Percentiles rank a stretch among this genome's conserved stretches.
phyloP scores from a whole-genome alignment of 2,888 invertebrate species.

The Petrolisthes cinctipes region DNA sequence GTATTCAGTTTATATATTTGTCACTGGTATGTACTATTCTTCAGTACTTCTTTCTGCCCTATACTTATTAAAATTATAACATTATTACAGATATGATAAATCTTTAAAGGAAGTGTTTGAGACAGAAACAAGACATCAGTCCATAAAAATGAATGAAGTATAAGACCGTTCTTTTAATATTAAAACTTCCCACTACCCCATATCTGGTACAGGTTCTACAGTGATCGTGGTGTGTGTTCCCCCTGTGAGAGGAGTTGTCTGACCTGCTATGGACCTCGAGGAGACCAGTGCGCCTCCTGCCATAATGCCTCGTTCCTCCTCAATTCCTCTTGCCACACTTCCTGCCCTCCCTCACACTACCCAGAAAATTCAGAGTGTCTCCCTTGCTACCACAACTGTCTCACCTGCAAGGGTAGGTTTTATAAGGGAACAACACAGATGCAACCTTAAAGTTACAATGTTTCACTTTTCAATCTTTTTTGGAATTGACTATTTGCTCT shows the following conservation, averaged over 20 bases:
- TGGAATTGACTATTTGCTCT: neutral
- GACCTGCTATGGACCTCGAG: slow-evolving; percentile 56
- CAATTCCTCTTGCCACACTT: slow-evolving; percentile 36
- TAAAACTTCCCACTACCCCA: neutral
- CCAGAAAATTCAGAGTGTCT: slow-evolving; percentile 46
- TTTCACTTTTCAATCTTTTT: neutral
- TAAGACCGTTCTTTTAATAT: no score
- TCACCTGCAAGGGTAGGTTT: slow-evolving; percentile 38
- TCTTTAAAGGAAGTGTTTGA: neutral
- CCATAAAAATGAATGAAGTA: neutral
- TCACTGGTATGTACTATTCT: no score
- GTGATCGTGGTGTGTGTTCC: slow-evolving; percentile 79
- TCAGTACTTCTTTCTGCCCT: no score
- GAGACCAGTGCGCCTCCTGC: slow-evolving; percentile 59
- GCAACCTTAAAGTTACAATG: neutral
- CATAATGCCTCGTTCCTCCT: slow-evolving; percentile 42
- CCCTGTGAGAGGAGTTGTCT: slow-evolving; percentile 48
- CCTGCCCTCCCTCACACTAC: slow-evolving; percentile 54
- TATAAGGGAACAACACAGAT: neutral
- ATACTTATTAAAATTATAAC: no score
- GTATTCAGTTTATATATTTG: neutral
- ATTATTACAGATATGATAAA: neutral
- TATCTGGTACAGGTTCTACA: slow-evolving; percentile 79
- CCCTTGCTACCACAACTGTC: slow-evolving; percentile 62
- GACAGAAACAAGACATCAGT: neutral